Conservation (phyloP, 2,888 invertebrate species). For the Lochmaea crataegi region DNA sequence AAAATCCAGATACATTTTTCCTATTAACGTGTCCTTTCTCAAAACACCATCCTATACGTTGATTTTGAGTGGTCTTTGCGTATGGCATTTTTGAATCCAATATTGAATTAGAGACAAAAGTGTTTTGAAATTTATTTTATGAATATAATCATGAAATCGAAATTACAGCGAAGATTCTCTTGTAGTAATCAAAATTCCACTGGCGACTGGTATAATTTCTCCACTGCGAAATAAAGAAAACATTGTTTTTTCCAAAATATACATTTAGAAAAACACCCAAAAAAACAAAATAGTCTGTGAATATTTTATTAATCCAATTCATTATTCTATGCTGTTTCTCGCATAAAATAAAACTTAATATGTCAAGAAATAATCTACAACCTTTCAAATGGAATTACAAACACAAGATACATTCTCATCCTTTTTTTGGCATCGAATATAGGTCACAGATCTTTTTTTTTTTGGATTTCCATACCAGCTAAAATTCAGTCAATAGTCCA, state of each 20-base stretch:
- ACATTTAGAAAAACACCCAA: background rate
- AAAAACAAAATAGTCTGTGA: background rate
- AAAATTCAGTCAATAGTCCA: background rate
- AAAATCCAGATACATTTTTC: no score
- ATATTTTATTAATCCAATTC: background rate
- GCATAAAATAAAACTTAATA: slow-evolving; percentile 1
- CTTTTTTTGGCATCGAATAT: background rate
- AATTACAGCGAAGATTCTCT: no score
- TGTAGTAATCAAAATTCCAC: no score
- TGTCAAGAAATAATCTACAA: slow-evolving; percentile 4
- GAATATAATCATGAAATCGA: no score
- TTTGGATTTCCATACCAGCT: background rate
- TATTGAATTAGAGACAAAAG: no score
- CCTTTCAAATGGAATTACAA: background rate
- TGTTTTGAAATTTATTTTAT: no score
- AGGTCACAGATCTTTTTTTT: background rate
- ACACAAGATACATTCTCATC: background rate
- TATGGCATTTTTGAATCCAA: no score
- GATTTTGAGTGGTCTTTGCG: no score
- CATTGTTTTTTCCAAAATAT: background rate
- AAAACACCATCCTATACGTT: no score
- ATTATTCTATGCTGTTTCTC: slow-evolving; percentile 2
- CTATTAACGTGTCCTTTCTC: no score
- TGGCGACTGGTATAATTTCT: no score
- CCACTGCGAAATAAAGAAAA: no score